Base-by-base conservation (phyloP, 2,113 vertebrate genomes). In the Rhombomys opimus region DNA sequence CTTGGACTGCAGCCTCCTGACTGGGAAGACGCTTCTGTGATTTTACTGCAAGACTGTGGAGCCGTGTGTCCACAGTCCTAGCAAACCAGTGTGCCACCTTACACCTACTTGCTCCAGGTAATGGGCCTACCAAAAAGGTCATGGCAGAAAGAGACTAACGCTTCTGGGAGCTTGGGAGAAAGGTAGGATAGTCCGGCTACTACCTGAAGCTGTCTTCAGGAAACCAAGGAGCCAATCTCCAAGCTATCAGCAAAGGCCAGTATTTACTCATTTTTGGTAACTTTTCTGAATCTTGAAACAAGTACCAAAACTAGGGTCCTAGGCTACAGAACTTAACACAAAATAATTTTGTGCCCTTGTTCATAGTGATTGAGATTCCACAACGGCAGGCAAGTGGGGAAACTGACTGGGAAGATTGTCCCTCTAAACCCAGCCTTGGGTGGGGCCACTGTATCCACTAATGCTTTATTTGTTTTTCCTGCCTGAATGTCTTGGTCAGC, bases 241-340 rank as follows among this genome's bases (percentile, higher is more conserved):
- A 61, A 18, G 13, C 89, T 82, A 80, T 67, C 52, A 75, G 75
- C 41, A 76, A 82, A 38, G n/a, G 5, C 9, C 15, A 32, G 9
- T 67, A 18, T 46, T 9, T 3, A 82, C 17, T 70, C 15, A 5
- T 59, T 94, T 15, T 75, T 72, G 13, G 35, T 81, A 30, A 90
- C 27, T 80, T 54, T 41, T 87, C 76, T 94, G 54, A 91, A 78
- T 73, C 91, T 78, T 89, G 32, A 94, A 95, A 46, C 67, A 52
- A 54, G 2, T 12, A 52, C 20, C 25, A 87, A 91, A 35, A 82
- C n/a, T 46, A 46, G 20, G 2, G 65, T 15, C 7, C 0, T 12
- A 18, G 41, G 38, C 38, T 61, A n/a, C 7, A 93, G 50, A 57
- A 75, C 2, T 13, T 46, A 70, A 72, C 67, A 35, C 0, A 63